These are phyloP conservation scores for Pheucticus melanocephalus DNA, from an alignment of 2,113 vertebrate species.

Conservation along the genomic window DNA sequence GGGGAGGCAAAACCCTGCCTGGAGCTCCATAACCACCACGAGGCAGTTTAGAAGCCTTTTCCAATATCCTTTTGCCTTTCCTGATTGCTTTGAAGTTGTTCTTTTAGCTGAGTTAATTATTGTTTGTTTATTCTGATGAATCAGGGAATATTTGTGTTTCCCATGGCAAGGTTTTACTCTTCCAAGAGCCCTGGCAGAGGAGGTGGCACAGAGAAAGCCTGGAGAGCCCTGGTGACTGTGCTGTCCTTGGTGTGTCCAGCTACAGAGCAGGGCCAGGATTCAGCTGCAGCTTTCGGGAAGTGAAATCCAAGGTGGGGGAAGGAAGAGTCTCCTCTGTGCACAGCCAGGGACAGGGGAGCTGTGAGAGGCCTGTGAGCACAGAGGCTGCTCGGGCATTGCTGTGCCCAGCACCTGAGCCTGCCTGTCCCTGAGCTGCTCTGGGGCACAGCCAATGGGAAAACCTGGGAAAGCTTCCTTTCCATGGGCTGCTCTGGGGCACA, in stretches of 20 bases:
- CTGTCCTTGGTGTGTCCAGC: not conserved
- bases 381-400: not conserved
- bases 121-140: not conserved
- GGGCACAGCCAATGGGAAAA: not conserved
- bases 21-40: not conserved
- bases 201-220: not conserved
- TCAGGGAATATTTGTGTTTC: not conserved
- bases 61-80: not conserved
- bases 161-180: not conserved
- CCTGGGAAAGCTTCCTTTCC: not conserved
- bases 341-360: not conserved
- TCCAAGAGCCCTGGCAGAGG: not conserved
- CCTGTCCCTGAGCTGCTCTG: not conserved
- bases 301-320: not conserved
- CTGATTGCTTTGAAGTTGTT: not conserved
- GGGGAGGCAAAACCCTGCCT: not conserved
- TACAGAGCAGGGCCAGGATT: not conserved
- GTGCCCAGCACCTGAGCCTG: not conserved
- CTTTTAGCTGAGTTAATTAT: not conserved
- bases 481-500: not conserved
- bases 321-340: not conserved
- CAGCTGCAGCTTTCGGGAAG: not conserved
- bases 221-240: not conserved
- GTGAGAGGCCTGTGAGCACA: not conserved
- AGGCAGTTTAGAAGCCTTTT: not conserved